Evolutionary conservation across 92 coral and sea anemone genomes (phyloP), one percentile per base, ranked within the genome.

Genomic region (Umimayanthus chanpuru): DNA sequence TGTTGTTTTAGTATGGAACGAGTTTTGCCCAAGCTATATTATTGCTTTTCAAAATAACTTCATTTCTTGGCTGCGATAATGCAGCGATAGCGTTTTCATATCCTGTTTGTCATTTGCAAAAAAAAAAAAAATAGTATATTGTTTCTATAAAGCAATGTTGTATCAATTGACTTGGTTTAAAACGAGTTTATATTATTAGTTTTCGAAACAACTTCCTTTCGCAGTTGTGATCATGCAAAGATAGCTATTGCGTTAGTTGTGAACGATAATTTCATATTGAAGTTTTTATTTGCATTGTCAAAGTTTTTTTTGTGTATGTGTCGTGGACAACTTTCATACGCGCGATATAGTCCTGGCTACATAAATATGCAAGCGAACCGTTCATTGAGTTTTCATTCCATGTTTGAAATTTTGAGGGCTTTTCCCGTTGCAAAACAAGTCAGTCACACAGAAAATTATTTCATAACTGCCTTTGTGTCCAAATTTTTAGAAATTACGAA

Each of bases 61-160:
- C 68, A 61, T 61, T 61, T 61, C 68, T 61, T 14, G 4, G 26
- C 26, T 61, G 68, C 68, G 68, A 4, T 61, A 29, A 72, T 72
- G 76, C n/a, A 30, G 47, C 72, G 29, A 56, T 23, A 28, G 21
- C 21, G 28, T 55, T 30, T 53, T 4, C 55, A 56, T 25, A 56
- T 30, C 32, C 39, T 55, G 21, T n/a, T n/a, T 66, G 21, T 80
- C 47, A 56, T 12, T 58, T 80, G 28, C 43, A 36, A 15, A 39
- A 40, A 76, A 15, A 39, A 40, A 76, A 21, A 47, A 76, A 16
- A 56, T 36, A 50, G 11, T 8, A 8, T 29, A 15, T 80, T 80
- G 82, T 50, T 79, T 79, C 53, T 49, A 53, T 79, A 79, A 79
- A 79, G 82, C 68, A 80, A 56, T 55, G 6, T 28, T 30, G 23